Evolutionary conservation across 2,888 invertebrate genomes (phyloP), one percentile per base, ranked within the genome.

Genomic region (Punctoribates punctum): DNA sequence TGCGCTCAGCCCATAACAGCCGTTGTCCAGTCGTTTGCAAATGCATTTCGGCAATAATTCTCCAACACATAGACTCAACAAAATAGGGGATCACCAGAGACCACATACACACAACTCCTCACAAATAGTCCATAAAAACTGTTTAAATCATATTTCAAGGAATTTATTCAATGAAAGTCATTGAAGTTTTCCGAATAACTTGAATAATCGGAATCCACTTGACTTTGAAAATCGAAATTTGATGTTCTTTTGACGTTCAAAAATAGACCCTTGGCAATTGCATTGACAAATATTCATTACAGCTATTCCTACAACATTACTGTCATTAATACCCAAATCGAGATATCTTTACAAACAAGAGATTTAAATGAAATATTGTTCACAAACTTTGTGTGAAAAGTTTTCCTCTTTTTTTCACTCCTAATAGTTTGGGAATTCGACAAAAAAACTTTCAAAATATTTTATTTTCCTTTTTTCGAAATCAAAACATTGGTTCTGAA

Each of bases 31-130:
- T 70, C 46, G 70, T 46, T 46, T 70, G 70, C 46, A 70, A 70
- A 70, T 70, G 70, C 70, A 70, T 70, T 70, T 46, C 15, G 20
- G 70, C 46, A 70, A 70, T 70, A 70, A 70, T 70, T 70, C 23
- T n/a, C 23, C 34, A 29, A n/a, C 17, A 65, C n/a, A 65, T 34
- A 65, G 34, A 65, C 34, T 57, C 34, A 65, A 65, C 65, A 34
- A 57, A 23, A 57, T 13, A 34, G 8, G 34, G 4, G 34, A 8
- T 34, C 5, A 34, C 34, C 34, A 34, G 34, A 8, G 34, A 6
- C 34, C 8, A 34, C 34, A 34, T 34, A n/a, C n/a, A n/a, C n/a
- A n/a, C n/a, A n/a, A n/a, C n/a, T n/a, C n/a, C n/a, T n/a, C n/a
- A n/a, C n/a, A n/a, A n/a, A n/a, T n/a, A n/a, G n/a, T n/a, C n/a